A percentile compares a stretch with the other conserved stretches of the same genome.
These are phyloP conservation scores for Melanotus villosus DNA, from an alignment of 2,888 invertebrate genomes.

Conservation along the genomic window DNA sequence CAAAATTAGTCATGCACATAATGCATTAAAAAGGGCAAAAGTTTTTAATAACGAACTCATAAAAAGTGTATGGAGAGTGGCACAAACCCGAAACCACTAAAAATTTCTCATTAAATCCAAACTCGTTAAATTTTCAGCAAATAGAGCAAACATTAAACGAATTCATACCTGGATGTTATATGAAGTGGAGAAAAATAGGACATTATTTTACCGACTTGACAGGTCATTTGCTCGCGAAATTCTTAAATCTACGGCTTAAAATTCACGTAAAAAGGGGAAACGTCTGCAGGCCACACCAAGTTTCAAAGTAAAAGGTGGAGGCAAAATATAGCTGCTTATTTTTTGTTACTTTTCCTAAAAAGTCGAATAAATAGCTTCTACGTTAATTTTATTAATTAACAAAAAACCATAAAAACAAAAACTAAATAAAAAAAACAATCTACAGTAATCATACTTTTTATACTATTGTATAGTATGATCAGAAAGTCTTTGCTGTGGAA, in stretches of 20 bases:
- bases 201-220: constrained; percentile 32
- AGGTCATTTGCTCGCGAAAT: constrained; percentile 37
- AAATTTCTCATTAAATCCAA: constrained; percentile 18
- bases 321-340: no score
- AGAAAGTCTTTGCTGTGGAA: no score
- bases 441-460: no score
- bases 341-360: no score
- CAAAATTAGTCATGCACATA: background rate
- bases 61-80: background rate
- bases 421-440: no score
- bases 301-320: no score
- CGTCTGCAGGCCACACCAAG: no score
- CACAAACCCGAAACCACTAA: constrained; percentile 4
- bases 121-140: constrained; percentile 29
- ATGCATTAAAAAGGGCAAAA: background rate
- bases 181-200: constrained; percentile 31
- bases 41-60: background rate
- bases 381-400: no score
- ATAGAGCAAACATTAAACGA: constrained; percentile 17
- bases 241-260: constrained; percentile 8
- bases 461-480: no score
- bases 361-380: no score
- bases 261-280: constrained; percentile 20
- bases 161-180: constrained; percentile 20
- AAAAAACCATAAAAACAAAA: no score